Conservation (phyloP, 2,888 invertebrate species). For the Chloroclystis v-ata region DNA sequence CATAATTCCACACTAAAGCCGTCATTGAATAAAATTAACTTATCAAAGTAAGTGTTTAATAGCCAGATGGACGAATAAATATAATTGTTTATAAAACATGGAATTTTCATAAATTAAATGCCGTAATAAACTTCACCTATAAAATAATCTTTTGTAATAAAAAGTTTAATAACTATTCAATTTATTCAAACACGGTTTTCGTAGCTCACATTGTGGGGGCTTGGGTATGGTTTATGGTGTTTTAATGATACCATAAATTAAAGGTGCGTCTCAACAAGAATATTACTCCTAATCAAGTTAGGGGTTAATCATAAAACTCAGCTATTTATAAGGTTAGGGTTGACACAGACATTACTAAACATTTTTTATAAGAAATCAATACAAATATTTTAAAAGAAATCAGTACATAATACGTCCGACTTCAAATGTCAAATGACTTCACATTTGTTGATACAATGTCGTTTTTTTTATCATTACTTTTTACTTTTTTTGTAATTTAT, state of each 20-base stretch:
- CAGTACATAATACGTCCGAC: too few relatives aligned
- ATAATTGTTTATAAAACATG: constrained; percentile 32
- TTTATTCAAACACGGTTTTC: constrained; percentile 36
- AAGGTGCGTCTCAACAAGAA: constrained; percentile 39
- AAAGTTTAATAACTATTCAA: constrained; percentile 42
- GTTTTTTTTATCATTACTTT: too few relatives aligned
- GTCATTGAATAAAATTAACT: constrained; percentile 10
- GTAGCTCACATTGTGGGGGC: constrained; percentile 24
- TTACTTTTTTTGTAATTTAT: too few relatives aligned
- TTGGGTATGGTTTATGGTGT: constrained; percentile 34
- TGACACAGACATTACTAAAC: neutral
- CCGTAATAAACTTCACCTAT: constrained; percentile 42
- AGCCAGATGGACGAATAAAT: constrained; percentile 15
- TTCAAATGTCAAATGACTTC: too few relatives aligned
- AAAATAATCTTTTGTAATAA: constrained; percentile 45
- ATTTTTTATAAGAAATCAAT: too few relatives aligned
- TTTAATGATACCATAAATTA: constrained; percentile 52
- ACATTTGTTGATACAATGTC: too few relatives aligned
- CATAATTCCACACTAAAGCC: neutral
- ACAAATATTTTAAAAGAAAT: too few relatives aligned
- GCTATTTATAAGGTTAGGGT: constrained; percentile 26
- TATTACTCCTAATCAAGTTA: constrained; percentile 48
- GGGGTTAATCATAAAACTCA: constrained; percentile 46
- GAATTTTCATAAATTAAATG: constrained; percentile 33
- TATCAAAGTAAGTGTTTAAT: constrained; percentile 8